These are phyloP conservation scores for Ephialtes manifestator DNA, from an alignment of 2,888 invertebrate species.

Conservation along the genomic window DNA sequence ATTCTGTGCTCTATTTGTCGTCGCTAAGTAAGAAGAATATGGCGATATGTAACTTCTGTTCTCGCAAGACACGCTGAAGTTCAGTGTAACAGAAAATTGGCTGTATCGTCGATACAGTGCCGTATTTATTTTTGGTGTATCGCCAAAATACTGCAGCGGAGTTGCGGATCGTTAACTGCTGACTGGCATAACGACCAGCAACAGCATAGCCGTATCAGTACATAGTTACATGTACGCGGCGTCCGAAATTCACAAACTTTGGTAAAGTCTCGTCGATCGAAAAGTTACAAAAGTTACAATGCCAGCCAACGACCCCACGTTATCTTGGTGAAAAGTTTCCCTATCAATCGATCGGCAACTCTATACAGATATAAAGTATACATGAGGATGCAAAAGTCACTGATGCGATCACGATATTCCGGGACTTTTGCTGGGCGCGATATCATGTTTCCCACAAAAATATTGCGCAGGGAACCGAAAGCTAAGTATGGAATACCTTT, in stretches of 20 bases:
- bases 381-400: constrained; percentile 15
- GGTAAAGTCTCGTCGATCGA: constrained; percentile 57
- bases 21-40: neutral
- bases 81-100: constrained; percentile 15
- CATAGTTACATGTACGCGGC: constrained; percentile 13
- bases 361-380: constrained; percentile 9
- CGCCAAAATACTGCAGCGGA: constrained; percentile 11
- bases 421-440: constrained; percentile 9
- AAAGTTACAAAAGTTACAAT: constrained; percentile 49
- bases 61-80: neutral
- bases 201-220: constrained; percentile 9
- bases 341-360: constrained; percentile 68
- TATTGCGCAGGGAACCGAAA: constrained; percentile 18
- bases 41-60: constrained; percentile 13
- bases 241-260: constrained; percentile 28
- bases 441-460: constrained; percentile 35
- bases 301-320: constrained; percentile 10
- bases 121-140: constrained; percentile 1
- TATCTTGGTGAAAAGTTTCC: constrained; percentile 65
- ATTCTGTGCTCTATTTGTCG: neutral
- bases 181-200: constrained; percentile 55
- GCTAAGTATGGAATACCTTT: constrained; percentile 1
- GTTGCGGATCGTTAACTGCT: constrained; percentile 60
- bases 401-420: constrained; percentile 51
- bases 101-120: neutral